Percentiles rank a stretch among this genome's conserved stretches.
Conservation (phyloP, 2,113 vertebrate species). For the Seriola dumerili region DNA sequence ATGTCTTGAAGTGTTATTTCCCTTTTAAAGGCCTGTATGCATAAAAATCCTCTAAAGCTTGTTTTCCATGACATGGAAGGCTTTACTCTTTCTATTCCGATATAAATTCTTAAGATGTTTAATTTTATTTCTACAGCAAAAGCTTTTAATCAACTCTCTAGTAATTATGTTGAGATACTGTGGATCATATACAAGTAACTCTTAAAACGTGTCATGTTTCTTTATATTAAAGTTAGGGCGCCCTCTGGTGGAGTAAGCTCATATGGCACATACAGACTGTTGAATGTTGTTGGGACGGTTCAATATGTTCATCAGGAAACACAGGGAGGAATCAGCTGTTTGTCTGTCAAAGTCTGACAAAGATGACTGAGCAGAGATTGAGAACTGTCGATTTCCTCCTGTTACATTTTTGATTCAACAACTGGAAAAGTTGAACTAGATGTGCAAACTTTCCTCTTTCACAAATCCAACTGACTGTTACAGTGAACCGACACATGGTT, state of each 20-base stretch:
- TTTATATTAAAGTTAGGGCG: conserved; percentile 37
- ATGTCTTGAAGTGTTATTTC: conserved; percentile 49
- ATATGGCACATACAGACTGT: background rate
- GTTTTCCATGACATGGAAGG: background rate
- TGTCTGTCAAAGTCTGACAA: too few relatives aligned
- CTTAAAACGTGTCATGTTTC: background rate
- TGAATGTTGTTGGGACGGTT: background rate
- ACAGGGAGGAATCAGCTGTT: too few relatives aligned
- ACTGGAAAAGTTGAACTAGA: background rate
- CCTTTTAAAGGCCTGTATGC: conserved; percentile 67
- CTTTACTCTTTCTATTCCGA: background rate
- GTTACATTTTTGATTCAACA: background rate
- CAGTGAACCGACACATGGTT: background rate
- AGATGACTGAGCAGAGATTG: too few relatives aligned
- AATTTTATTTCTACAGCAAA: too few relatives aligned
- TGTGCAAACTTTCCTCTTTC: background rate
- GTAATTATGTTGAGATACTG: background rate
- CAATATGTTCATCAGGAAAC: too few relatives aligned
- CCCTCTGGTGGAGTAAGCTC: conserved; percentile 47
- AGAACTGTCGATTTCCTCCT: too few relatives aligned
- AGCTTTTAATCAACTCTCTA: background rate
- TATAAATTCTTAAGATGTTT: background rate
- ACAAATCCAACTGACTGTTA: too few relatives aligned
- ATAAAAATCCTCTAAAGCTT: background rate
- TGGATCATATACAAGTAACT: background rate